Percentiles rank a stretch among this genome's conserved stretches.
Evolutionary conservation across 2,888 invertebrate species (phyloP).

Genomic region (Tillus elongatus): DNA sequence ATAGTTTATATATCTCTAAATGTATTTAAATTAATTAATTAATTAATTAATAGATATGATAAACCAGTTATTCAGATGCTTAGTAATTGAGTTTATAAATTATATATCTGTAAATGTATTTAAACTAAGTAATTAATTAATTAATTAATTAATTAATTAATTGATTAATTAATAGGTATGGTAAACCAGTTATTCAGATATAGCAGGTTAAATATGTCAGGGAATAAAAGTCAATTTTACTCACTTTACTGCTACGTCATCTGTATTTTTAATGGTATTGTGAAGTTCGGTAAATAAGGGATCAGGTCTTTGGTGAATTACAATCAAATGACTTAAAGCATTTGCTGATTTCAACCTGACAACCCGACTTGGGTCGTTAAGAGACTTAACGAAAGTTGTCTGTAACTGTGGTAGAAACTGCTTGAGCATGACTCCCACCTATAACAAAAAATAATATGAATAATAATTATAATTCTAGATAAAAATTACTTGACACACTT

Average conservation of each 20-base stretch:
- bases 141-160: no score
- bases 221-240: slow-evolving; percentile 7
- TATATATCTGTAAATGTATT: no score
- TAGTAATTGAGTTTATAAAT: no score
- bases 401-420: slow-evolving; percentile 98
- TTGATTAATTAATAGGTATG: no score
- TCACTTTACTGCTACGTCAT: slow-evolving; percentile 64
- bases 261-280: slow-evolving; percentile 71
- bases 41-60: no score
- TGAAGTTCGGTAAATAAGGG: slow-evolving; percentile 91
- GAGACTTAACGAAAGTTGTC: slow-evolving; percentile 93
- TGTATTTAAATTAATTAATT: no score
- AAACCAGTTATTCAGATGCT: no score
- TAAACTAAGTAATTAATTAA: no score
- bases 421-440: slow-evolving; percentile 91
- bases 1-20: no score
- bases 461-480: not conserved
- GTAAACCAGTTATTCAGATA: no score
- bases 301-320: slow-evolving; percentile 89
- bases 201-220: no score
- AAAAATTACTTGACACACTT: no score
- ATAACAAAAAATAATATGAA: slow-evolving; percentile 18
- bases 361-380: slow-evolving; percentile 78
- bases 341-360: slow-evolving; percentile 84
- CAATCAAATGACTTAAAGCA: slow-evolving; percentile 79